phyloP scores from a whole-genome alignment of 1,140 invertebrate genomes.

The Trissolcus basalis region DNA sequence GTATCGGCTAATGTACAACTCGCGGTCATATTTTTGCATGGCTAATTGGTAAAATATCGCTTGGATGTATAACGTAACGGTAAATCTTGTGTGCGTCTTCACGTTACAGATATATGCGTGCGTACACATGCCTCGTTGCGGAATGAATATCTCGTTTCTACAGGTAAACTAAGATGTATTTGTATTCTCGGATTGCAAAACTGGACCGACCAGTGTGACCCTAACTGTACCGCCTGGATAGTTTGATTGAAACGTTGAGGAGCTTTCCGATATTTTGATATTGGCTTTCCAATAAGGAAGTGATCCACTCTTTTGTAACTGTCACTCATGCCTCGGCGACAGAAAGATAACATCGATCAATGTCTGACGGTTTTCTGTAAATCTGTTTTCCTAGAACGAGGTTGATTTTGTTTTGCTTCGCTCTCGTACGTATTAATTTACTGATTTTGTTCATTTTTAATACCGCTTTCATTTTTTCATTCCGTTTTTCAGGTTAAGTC shows the following conservation, averaged over 20 bases:
- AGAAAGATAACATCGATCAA: too few relatives aligned
- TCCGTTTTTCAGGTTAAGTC: too few relatives aligned
- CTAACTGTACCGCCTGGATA: constrained; percentile 62
- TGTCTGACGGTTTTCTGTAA: too few relatives aligned
- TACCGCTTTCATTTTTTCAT: too few relatives aligned
- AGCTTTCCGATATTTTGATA: constrained; percentile 26
- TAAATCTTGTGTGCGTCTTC: constrained; percentile 63
- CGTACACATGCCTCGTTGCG: constrained; percentile 4
- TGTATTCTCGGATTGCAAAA: constrained; percentile 63
- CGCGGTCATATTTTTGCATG: constrained; percentile 37
- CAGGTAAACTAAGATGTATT: constrained; percentile 60
- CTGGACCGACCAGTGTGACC: constrained; percentile 66
- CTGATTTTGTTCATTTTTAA: too few relatives aligned
- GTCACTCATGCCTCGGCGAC: too few relatives aligned
- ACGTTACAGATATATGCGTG: constrained; percentile 29
- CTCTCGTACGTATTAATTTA: too few relatives aligned
- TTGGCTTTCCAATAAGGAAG: constrained; percentile 29
- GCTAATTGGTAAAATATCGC: constrained; percentile 62
- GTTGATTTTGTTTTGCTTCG: too few relatives aligned
- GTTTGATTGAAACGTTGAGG: constrained; percentile 42
- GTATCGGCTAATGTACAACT: constrained; percentile 36
- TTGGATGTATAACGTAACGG: constrained; percentile 68
- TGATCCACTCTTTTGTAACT: too few relatives aligned
- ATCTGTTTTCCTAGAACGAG: too few relatives aligned
- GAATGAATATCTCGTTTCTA: constrained; percentile 56